Evolutionary conservation across 2,113 vertebrate species (phyloP), one percentile per base, ranked within the genome.

Genomic region (Sorex araneus): DNA sequence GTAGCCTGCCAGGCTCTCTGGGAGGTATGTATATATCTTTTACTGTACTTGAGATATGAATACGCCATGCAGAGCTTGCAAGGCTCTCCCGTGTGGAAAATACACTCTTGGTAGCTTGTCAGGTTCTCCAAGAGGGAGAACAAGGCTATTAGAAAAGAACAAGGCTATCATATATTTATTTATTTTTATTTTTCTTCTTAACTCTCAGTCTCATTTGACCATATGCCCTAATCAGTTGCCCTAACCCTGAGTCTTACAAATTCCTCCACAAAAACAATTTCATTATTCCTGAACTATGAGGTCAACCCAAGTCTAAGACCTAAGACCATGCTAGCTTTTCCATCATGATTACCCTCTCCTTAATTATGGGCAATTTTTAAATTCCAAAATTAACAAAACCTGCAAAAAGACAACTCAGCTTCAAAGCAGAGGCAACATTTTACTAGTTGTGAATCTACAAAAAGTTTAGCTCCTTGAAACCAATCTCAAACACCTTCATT

Each of bases 401-500:
- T 25, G 13, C 40, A 57, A 27, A 79, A 27, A 50, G 7, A 71
- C 15, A 86, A 83, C 18, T 88, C 50, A 36, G 74, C 21, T 66
- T 50, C 18, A 43, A 63, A 25, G 25, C 30, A 60, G 85, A 60
- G 43, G 54, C 43, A 89, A 27, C 7, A 80, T 86, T 83, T 76
- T 30, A 63, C 36, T 45, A 5, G 19, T 60, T 92, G 57, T 21
- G 32, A 74, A 75, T 45, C 71, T 73, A 23, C 40, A 73, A 28
- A 21, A 73, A 73, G 54, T 45, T 85, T 75, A 86, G 25, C 8
- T 90, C 50, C 32, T 50, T 45, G 40, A 34, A 92, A 79, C 11
- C 87, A 45, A 28, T 88, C 66, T 80, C 82, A 76, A 82, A 43
- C 10, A 91, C 15, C 6, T 86, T 91, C 23, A 80, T 54, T 81